Base-by-base conservation (phyloP, 1,140 invertebrate species). In the Lepidurus apus region DNA sequence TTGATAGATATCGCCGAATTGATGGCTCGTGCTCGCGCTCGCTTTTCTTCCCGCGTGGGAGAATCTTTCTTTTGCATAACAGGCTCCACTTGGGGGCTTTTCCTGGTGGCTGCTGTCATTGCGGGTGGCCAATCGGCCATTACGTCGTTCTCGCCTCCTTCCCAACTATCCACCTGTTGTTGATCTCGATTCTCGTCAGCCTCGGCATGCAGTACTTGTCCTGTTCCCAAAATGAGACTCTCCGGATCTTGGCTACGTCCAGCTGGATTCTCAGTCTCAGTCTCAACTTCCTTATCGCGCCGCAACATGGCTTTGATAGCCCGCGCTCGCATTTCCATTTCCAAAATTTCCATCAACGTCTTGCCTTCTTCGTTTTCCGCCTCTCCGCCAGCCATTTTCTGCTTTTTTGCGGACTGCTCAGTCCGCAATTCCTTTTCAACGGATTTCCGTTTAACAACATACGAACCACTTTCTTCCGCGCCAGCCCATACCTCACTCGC, bases 271-370 rank as follows among this genome's bases (percentile, higher is more conserved):
- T 65, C 53, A 17, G 53, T 65, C 53, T 65, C 53, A 17, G 75
- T 21, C 44, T 78, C 26, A 42, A 53, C 73, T 73, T 80, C 74
- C 21, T 80, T 79, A 17, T 80, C 80, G 43, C 81, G 82, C 74
- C 83, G 83, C 42, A 87, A 81, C 83, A 87, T 85, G 74, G 87
- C 85, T 82, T 87, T 87, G 80, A 87, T 87, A 42, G 86, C 86
- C 44, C 86, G 81, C 0, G 86, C 86, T 81, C 87, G 84, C 86
- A 87, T 87, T 81, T 87, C 85, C 73, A 87, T 81, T 79, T 87
- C 87, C 74, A 87, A 81, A 9, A 87, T 83, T 80, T 87, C 87
- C 84, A 87, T 84, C 77, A 85, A 83, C 47, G 81, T 82, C 74
- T 81, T 81, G 7, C 79, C 80, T 47, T 77, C 43, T 34, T 77